phyloP scores from a whole-genome alignment of 2,113 vertebrate genomes.

The Etheostoma spectabile region DNA sequence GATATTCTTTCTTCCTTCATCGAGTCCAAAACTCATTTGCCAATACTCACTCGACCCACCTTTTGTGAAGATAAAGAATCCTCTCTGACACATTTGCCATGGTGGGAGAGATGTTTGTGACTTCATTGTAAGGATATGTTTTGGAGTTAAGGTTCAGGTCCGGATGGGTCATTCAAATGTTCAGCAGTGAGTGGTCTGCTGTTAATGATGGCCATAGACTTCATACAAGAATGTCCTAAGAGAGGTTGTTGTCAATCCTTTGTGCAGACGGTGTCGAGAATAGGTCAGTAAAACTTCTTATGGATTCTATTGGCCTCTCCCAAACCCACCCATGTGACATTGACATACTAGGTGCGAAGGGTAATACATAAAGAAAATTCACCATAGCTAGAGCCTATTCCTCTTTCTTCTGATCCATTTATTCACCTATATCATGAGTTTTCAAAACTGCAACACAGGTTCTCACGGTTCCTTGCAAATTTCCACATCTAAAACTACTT shows the following conservation, averaged over 20 bases:
- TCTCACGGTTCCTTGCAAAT: too few relatives aligned
- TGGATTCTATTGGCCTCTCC: not conserved
- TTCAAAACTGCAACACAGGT: too few relatives aligned
- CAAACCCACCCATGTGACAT: slow-evolving; percentile 8
- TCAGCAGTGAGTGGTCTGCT: not conserved
- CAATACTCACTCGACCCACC: not conserved
- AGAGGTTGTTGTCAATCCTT: slow-evolving; percentile 1
- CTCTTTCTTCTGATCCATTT: too few relatives aligned
- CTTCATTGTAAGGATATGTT: slow-evolving; percentile 13
- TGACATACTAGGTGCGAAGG: too few relatives aligned
- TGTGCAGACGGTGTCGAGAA: not conserved
- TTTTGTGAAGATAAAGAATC: slow-evolving; percentile 7
- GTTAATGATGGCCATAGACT: slow-evolving; percentile 10
- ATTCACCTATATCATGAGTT: too few relatives aligned
- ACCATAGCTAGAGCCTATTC: not conserved
- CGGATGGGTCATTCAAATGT: slow-evolving; percentile 9
- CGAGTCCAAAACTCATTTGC: not conserved
- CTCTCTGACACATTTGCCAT: slow-evolving; percentile 1
- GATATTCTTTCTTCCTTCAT: slow-evolving; percentile 15
- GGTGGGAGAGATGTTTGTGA: not conserved
- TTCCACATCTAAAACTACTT: too few relatives aligned
- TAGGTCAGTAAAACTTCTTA: too few relatives aligned
- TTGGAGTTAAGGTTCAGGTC: slow-evolving; percentile 12
- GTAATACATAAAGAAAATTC: too few relatives aligned
- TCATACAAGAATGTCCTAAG: slow-evolving; percentile 23